Percentiles rank a stretch among this genome's conserved stretches.
Conservation (phyloP, 2,888 invertebrate species). For the Chloroclysta siterata region DNA sequence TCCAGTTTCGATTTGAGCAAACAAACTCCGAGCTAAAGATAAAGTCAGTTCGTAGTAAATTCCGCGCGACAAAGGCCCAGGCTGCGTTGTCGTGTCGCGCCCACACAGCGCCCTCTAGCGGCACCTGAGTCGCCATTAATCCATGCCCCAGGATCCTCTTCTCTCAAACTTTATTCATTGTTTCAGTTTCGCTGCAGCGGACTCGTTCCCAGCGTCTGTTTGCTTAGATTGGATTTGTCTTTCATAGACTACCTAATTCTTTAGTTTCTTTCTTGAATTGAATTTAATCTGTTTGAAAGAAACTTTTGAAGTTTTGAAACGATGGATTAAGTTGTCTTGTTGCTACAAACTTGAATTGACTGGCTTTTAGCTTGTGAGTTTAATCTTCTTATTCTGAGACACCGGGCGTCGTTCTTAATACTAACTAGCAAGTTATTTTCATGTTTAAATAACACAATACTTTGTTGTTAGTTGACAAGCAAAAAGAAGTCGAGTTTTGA, state of each 20-base stretch:
- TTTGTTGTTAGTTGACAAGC: too few relatives aligned
- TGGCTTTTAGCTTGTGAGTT: slow-evolving; percentile 15
- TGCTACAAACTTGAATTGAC: slow-evolving; percentile 25
- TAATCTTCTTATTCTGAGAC: slow-evolving; percentile 9
- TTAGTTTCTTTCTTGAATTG: slow-evolving; percentile 48
- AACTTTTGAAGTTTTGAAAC: slow-evolving; percentile 36
- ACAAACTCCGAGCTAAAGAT: slow-evolving; percentile 33
- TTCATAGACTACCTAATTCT: slow-evolving; percentile 54
- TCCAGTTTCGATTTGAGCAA: slow-evolving; percentile 30
- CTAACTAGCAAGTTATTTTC: not conserved
- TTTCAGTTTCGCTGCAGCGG: slow-evolving; percentile 67
- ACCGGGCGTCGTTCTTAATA: not conserved
- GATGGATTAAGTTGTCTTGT: slow-evolving; percentile 39
- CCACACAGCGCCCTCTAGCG: slow-evolving; percentile 52
- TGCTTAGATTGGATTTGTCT: slow-evolving; percentile 69
- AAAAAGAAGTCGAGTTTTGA: too few relatives aligned
- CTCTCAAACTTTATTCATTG: slow-evolving; percentile 78
- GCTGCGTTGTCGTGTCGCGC: slow-evolving; percentile 43
- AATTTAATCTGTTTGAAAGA: slow-evolving; percentile 41
- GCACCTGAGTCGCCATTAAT: slow-evolving; percentile 61
- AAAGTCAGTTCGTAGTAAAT: slow-evolving; percentile 31
- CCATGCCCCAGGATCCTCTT: slow-evolving; percentile 54
- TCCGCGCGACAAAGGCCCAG: slow-evolving; percentile 47
- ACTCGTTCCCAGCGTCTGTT: slow-evolving; percentile 49
- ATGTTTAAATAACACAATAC: not conserved